A percentile compares a stretch with the other conserved stretches of the same genome.
phyloP scores from a whole-genome alignment of 2,113 vertebrate species.

The Takifugu flavidus region DNA sequence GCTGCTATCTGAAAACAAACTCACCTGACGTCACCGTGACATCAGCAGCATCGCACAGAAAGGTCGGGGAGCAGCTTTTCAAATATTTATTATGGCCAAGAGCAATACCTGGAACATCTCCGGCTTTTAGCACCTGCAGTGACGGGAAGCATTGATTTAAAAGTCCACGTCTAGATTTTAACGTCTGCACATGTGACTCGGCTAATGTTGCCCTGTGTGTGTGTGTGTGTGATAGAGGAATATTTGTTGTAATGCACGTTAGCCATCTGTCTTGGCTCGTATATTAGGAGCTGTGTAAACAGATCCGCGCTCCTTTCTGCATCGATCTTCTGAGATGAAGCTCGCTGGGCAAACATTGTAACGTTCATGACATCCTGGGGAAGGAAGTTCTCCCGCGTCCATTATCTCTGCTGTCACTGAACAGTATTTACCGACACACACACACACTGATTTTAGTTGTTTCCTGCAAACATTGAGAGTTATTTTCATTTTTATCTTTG shows the following conservation, averaged over 20 bases:
- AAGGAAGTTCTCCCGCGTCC: constrained; percentile 4
- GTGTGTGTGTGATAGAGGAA: background rate
- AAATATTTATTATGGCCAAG: no score
- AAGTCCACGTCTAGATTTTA: no score
- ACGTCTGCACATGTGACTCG: no score
- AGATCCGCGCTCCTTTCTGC: constrained; percentile 24
- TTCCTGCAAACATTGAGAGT: background rate
- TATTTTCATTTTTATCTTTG: background rate
- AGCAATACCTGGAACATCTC: no score
- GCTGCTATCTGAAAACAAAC: no score
- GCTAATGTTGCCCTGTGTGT: no score
- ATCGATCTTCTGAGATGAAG: constrained; percentile 34
- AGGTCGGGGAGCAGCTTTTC: no score
- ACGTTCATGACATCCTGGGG: constrained; percentile 16
- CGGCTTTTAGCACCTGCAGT: no score
- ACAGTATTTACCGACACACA: background rate
- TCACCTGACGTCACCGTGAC: no score
- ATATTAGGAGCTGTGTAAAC: background rate
- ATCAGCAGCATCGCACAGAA: no score
- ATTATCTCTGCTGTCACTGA: constrained; percentile 11
- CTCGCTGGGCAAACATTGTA: constrained; percentile 21
- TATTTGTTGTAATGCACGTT: constrained; percentile 29
- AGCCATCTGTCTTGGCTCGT: constrained; percentile 13
- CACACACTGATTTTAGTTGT: no score
- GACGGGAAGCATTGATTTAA: no score